These are phyloP conservation scores for Oryzias melastigma DNA, from an alignment of 2,113 vertebrate species.

Conservation along the genomic window DNA sequence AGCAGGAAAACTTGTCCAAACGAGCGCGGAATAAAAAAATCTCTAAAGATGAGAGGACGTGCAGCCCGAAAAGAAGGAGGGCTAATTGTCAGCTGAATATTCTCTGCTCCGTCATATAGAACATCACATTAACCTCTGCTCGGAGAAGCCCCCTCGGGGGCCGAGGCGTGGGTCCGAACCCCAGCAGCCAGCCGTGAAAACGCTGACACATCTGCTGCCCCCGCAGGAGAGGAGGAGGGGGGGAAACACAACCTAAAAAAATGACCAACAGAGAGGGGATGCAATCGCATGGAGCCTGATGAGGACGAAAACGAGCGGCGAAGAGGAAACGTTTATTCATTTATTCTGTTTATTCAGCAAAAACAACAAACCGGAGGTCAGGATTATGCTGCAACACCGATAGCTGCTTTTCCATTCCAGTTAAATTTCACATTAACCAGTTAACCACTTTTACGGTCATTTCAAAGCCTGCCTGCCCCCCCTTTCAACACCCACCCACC, in stretches of 20 bases:
- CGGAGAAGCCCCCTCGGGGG: slow-evolving; percentile 14
- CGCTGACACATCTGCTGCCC: slow-evolving; percentile 71
- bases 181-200: slow-evolving; percentile 66
- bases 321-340: slow-evolving; percentile 67
- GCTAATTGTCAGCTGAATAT: slow-evolving; percentile 21
- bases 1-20: slow-evolving; percentile 8
- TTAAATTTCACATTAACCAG: slow-evolving; percentile 71
- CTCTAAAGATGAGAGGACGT: slow-evolving; percentile 25
- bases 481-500: slow-evolving; percentile 1
- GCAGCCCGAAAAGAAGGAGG: slow-evolving; percentile 24
- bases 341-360: slow-evolving; percentile 74
- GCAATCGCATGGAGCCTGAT: slow-evolving; percentile 36
- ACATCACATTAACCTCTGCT: slow-evolving; percentile 53
- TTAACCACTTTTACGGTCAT: slow-evolving; percentile 65
- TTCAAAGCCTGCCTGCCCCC: slow-evolving; percentile 54
- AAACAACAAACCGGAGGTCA: slow-evolving; percentile 72
- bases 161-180: slow-evolving; percentile 48
- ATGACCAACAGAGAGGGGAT: too few relatives aligned
- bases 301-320: slow-evolving; percentile 39
- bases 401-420: slow-evolving; percentile 61
- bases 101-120: slow-evolving; percentile 20
- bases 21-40: slow-evolving; percentile 28
- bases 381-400: slow-evolving; percentile 59
- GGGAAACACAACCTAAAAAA: neutral
- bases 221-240: neutral